Evolutionary conservation across 2,113 vertebrate species (phyloP), one percentile per base, ranked within the genome.

Genomic region (Oryzias melastigma): DNA sequence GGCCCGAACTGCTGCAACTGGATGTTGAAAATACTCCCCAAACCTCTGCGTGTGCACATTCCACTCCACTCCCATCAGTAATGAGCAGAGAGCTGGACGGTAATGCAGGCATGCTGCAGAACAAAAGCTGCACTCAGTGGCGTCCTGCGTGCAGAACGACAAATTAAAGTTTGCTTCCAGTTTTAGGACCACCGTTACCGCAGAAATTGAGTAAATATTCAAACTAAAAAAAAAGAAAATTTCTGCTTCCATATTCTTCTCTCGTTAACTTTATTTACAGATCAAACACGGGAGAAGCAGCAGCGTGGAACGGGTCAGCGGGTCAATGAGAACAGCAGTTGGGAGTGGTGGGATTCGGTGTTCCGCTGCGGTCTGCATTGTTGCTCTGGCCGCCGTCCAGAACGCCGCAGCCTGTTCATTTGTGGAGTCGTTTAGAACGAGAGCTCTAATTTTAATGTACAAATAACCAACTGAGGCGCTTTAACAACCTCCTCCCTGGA

Each of bases 71-170:
- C 48, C 55, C 24, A 20, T 64, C 46, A 20, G 68, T 19, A 29
- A 75, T n/a, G 25, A 62, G 19, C 27, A 17, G 29, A 29, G 42
- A 44, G 19, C 51, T 45, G 19, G 62, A 54, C 41, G 13, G 60
- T 64, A 84, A 86, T 68, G 69, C 61, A 81, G 83, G 81, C 62
- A 81, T n/a, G 46, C 52, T 67, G 20, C 58, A 50, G 62, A 75
- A 71, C 58, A 65, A 65, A 79, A 83, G 85, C 77, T 80, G 57
- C 56, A 27, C 60, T 18, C 19, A 62, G 45, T 18, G 49, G 54
- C 42, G 3, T 16, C 20, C 68, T 35, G 24, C 41, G 58, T 53
- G 62, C 45, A 17, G 7, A 15, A 64, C 25, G 41, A 6, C 7
- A 10, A 35, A 35, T 35, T 8, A 35, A 12, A 35, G 7, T 35